Conservation (phyloP, 2,113 vertebrate species). For the Atlantisia rogersi region DNA sequence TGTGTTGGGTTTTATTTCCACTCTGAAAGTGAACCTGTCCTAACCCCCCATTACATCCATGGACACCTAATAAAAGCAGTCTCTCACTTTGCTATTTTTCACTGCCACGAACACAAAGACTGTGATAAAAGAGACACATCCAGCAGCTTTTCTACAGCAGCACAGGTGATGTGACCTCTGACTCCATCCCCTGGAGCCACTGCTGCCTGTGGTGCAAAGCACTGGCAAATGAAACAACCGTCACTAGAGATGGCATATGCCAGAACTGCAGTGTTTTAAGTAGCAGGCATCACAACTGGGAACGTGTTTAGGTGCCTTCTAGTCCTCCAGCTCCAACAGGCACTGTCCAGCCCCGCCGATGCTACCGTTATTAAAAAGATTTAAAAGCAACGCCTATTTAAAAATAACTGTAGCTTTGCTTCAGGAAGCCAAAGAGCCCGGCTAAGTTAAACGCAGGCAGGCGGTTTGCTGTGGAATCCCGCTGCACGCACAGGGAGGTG, state of each 20-base stretch:
- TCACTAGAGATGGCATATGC: fast-evolving
- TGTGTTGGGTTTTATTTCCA: background rate
- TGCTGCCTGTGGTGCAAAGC: fast-evolving
- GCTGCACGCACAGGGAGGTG: too few relatives aligned
- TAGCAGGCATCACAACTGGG: background rate
- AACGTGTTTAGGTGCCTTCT: background rate
- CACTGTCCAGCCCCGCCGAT: background rate
- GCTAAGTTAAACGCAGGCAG: background rate
- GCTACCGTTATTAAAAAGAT: background rate
- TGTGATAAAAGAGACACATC: background rate
- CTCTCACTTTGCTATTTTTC: background rate
- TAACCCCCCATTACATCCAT: background rate
- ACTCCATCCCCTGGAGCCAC: background rate
- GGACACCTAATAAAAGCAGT: background rate
- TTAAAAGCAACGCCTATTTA: background rate
- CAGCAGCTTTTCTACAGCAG: background rate
- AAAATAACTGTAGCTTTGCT: background rate
- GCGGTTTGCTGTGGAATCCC: too few relatives aligned
- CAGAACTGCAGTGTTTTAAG: background rate
- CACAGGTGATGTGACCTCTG: fast-evolving
- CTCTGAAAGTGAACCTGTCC: background rate
- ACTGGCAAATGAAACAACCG: background rate
- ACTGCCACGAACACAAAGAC: background rate
- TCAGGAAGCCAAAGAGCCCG: background rate
- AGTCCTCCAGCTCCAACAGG: background rate